phyloP scores from a whole-genome alignment of 2,888 invertebrate species.

The Phorcus lineatus region DNA sequence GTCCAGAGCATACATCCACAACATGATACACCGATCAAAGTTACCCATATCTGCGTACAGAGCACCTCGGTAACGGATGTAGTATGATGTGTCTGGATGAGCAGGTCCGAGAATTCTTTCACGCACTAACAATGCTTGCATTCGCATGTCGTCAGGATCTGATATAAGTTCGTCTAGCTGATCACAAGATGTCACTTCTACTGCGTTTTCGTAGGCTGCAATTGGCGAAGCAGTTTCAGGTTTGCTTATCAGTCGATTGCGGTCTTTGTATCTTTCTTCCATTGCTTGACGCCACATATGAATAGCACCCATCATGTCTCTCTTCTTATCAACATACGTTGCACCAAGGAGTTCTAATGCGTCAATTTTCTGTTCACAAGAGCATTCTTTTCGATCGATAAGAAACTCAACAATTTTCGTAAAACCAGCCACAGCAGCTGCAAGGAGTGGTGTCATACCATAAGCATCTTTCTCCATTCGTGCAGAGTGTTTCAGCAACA shows the following conservation, averaged over 20 bases:
- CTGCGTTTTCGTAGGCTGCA: constrained; percentile 91
- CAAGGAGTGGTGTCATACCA: constrained; percentile 95
- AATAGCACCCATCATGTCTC: constrained; percentile 91
- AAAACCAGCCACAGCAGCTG: constrained; percentile 92
- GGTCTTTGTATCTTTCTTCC: constrained; percentile 79
- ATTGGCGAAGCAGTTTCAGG: constrained; percentile 83
- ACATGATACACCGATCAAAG: constrained; percentile 89
- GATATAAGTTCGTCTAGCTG: constrained; percentile 90
- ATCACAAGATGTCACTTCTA: constrained; percentile 87
- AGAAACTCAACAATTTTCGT: constrained; percentile 94
- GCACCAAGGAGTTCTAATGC: constrained; percentile 94
- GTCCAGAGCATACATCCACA: constrained; percentile 97
- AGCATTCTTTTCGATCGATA: constrained; percentile 81
- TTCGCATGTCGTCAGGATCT: constrained; percentile 96
- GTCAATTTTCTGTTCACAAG: constrained; percentile 83
- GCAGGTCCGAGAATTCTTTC: constrained; percentile 93
- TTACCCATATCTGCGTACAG: constrained; percentile 94
- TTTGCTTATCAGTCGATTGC: constrained; percentile 80
- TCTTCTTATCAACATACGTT: constrained; percentile 96
- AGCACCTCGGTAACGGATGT: constrained; percentile 93
- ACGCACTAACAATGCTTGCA: constrained; percentile 90
- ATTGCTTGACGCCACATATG: constrained; percentile 93
- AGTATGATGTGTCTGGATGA: constrained; percentile 97
- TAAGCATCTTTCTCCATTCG: constrained; percentile 95
- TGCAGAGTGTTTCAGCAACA: constrained; percentile 90